Evolutionary conservation across 37 sponge, comb jelly and placozoan genomes (phyloP).

Genomic region (Bolinopsis microptera): DNA sequence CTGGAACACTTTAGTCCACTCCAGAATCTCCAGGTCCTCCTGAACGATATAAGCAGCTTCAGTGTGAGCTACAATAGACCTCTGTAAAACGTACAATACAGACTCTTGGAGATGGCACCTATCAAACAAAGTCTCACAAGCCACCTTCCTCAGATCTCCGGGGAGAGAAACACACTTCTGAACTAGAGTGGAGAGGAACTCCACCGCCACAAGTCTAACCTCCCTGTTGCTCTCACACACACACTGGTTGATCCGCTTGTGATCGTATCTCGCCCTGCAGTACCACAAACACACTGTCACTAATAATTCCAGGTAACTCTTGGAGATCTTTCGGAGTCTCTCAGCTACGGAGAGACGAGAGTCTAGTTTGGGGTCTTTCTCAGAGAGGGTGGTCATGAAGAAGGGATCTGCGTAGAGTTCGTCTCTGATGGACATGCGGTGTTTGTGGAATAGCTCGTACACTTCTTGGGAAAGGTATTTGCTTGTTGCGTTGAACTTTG

Average conservation of each 20-base stretch:
- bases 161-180: conserved; percentile 26
- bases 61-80: conserved; percentile 37
- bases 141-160: background rate
- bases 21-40: conserved; percentile 57
- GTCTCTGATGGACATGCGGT: conserved; percentile 62
- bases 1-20: conserved; percentile 59
- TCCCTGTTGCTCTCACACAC: conserved; percentile 25
- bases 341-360: conserved; percentile 48
- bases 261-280: conserved; percentile 5
- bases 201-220: conserved; percentile 33
- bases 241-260: background rate
- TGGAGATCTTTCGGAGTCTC: conserved; percentile 56
- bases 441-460: conserved; percentile 56
- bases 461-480: conserved; percentile 63
- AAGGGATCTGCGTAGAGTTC: conserved; percentile 48
- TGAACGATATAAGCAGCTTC: conserved; percentile 48
- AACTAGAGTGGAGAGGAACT: conserved; percentile 46
- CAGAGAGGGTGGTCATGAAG: conserved; percentile 57
- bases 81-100: conserved; percentile 29
- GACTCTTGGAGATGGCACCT: conserved; percentile 61
- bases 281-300: conserved; percentile 63
- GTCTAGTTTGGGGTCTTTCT: background rate
- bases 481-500: conserved; percentile 62
- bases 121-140: conserved; percentile 56
- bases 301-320: conserved; percentile 56